Percentiles rank a stretch among this genome's conserved stretches.
These are phyloP conservation scores for Drosophila murphyi DNA, from an alignment of 1,140 invertebrate species.

Conservation along the genomic window DNA sequence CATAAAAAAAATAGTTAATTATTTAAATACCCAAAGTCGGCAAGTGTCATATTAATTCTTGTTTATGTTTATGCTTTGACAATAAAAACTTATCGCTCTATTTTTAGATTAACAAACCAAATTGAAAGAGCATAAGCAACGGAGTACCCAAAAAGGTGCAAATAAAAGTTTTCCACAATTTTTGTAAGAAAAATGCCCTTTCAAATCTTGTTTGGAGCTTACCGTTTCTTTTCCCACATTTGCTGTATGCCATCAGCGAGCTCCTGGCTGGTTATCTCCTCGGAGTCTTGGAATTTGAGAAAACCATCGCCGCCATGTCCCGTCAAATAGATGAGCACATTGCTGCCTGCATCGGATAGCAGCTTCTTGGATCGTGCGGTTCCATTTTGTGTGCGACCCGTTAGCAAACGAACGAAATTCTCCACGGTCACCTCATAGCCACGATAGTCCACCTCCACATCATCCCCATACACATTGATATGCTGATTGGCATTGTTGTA, in stretches of 20 bases:
- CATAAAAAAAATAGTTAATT: background rate
- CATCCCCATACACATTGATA: constrained; percentile 99
- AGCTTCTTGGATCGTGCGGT: constrained; percentile 98
- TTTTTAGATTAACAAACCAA: no score
- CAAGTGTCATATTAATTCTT: no score
- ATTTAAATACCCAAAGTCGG: no score
- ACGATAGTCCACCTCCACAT: constrained; percentile 99
- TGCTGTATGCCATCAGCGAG: constrained; percentile 99
- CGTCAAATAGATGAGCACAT: constrained; percentile 98
- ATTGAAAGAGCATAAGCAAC: background rate
- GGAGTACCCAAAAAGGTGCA: no score
- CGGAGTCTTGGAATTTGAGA: constrained; percentile 99
- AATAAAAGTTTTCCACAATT: no score
- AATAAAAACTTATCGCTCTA: no score
- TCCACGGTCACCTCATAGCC: constrained; percentile 99
- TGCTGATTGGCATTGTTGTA: constrained; percentile 99
- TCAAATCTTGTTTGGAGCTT: background rate
- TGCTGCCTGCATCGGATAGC: constrained; percentile 98
- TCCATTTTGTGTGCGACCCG: constrained; percentile 94
- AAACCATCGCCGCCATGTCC: constrained; percentile 99
- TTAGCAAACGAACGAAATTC: constrained; percentile 98
- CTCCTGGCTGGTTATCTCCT: constrained; percentile 99
- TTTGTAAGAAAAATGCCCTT: background rate
- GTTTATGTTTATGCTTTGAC: no score
- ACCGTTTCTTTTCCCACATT: constrained; percentile 99